These are phyloP conservation scores for Encarsia formosa DNA, from an alignment of 2,888 invertebrate genomes.

Conservation along the genomic window DNA sequence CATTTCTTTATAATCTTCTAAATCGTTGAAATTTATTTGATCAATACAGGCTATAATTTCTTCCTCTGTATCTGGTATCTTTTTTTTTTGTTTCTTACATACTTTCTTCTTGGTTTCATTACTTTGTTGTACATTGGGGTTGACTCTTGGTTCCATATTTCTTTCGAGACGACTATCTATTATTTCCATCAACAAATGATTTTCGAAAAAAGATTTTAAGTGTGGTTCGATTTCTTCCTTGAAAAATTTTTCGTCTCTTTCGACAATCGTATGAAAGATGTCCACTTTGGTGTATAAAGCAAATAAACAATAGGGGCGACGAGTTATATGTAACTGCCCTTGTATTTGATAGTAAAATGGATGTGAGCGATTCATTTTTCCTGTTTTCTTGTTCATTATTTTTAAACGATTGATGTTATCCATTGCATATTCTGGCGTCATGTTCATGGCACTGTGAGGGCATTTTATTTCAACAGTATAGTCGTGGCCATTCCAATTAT, in stretches of 20 bases:
- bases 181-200: constrained; percentile 32
- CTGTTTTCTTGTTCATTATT: background rate
- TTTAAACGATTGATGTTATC: background rate
- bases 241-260: constrained; percentile 30
- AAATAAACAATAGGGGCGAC: constrained; percentile 30
- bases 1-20: no score
- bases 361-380: constrained; percentile 25
- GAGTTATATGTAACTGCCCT: constrained; percentile 31
- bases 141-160: no score
- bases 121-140: no score
- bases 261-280: constrained; percentile 21
- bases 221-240: constrained; percentile 22
- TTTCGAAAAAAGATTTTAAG: constrained; percentile 25
- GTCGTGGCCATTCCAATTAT: no score
- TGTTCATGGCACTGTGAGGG: background rate
- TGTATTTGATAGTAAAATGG: constrained; percentile 32
- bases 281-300: constrained; percentile 29
- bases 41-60: no score
- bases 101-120: no score
- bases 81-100: no score
- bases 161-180: constrained; percentile 26
- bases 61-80: no score
- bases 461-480: constrained; percentile 3
- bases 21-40: no score
- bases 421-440: background rate